A percentile compares a stretch with the other conserved stretches of the same genome.
Conservation (phyloP, 2,113 vertebrate species). For the Aphyosemion australe region DNA sequence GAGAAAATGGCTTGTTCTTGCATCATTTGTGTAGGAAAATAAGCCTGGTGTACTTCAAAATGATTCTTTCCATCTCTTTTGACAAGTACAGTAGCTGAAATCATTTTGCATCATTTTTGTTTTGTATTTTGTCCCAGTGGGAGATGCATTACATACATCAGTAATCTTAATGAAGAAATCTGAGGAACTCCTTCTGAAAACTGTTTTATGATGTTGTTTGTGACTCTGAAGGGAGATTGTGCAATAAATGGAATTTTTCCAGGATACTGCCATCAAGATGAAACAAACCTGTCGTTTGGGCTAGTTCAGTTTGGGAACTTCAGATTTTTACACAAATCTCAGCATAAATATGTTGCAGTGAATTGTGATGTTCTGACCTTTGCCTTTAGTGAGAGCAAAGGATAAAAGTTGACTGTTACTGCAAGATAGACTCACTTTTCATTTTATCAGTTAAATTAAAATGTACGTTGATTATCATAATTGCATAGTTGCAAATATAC, state of each 20-base stretch:
- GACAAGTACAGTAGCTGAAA: conserved; percentile 16
- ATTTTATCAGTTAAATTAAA: too few relatives aligned
- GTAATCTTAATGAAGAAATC: conserved; percentile 32
- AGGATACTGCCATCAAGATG: background rate
- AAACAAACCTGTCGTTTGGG: background rate
- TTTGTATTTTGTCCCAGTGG: conserved; percentile 7
- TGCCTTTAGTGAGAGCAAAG: background rate
- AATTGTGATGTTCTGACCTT: conserved; percentile 1
- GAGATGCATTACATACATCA: conserved; percentile 26
- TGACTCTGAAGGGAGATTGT: background rate
- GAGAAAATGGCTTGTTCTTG: conserved; percentile 15
- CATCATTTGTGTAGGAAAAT: conserved; percentile 20
- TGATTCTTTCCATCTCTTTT: conserved; percentile 3
- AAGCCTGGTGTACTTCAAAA: conserved; percentile 19
- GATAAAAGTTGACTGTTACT: background rate
- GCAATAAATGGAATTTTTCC: background rate
- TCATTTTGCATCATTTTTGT: conserved; percentile 4
- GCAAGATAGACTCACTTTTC: too few relatives aligned
- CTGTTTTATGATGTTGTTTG: background rate
- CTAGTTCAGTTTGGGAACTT: background rate
- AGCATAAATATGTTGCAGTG: background rate
- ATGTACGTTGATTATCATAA: too few relatives aligned
- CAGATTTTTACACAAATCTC: background rate
- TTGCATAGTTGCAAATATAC: too few relatives aligned
- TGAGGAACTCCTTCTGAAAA: background rate